phyloP scores from a whole-genome alignment of 2,888 invertebrate genomes.

The Patella ulyssiponensis region DNA sequence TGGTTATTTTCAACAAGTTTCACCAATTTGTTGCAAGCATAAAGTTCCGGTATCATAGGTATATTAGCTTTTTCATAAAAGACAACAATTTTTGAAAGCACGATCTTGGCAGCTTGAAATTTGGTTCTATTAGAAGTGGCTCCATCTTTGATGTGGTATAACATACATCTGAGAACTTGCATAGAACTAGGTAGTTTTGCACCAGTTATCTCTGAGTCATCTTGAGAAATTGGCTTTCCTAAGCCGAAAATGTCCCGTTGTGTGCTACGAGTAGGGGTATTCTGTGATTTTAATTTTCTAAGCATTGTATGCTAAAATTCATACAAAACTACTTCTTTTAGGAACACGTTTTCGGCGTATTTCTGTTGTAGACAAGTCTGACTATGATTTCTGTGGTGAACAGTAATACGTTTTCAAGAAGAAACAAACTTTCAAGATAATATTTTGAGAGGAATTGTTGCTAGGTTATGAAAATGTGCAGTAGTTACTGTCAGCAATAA shows the following conservation, averaged over 20 bases:
- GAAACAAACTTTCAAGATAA: no score
- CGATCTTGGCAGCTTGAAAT: neutral
- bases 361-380: no score
- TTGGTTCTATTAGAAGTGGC: neutral
- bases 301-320: no score
- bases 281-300: no score
- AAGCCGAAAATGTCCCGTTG: neutral
- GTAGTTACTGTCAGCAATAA: no score
- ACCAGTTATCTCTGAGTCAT: neutral
- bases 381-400: no score
- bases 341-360: no score
- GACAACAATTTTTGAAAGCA: neutral
- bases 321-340: no score
- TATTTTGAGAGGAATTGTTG: no score
- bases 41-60: neutral
- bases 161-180: neutral
- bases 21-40: neutral
- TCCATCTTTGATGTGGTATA: neutral
- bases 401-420: no score
- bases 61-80: neutral
- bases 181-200: neutral
- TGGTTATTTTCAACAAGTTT: neutral
- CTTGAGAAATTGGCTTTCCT: neutral
- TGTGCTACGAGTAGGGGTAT: no score
- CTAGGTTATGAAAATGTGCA: no score